Percentiles rank a stretch among this genome's conserved stretches.
Evolutionary conservation across 2,113 vertebrate genomes (phyloP).

Genomic region (Neolamprologus brichardi): DNA sequence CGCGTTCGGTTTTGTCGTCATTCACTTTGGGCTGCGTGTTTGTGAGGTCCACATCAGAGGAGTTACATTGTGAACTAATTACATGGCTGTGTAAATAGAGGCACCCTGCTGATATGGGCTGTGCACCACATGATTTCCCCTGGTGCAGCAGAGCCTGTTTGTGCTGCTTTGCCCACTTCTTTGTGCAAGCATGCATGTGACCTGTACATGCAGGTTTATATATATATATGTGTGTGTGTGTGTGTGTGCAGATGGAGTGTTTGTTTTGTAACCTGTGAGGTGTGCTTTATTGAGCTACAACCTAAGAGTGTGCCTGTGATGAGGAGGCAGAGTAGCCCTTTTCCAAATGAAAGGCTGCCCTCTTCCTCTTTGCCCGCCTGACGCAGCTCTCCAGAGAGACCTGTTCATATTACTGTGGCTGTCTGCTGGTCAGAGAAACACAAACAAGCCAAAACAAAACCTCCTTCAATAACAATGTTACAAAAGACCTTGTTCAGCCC

Average conservation of each 20-base stretch:
- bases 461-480: not conserved
- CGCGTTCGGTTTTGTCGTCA: not conserved
- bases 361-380: slow-evolving; percentile 3
- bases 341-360: slow-evolving; percentile 50
- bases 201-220: slow-evolving; percentile 1
- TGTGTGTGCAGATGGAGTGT: not conserved
- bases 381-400: slow-evolving; percentile 28
- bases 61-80: slow-evolving; percentile 65
- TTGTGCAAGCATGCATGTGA: slow-evolving; percentile 11
- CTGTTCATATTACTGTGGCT: slow-evolving; percentile 38
- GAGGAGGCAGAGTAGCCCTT: slow-evolving; percentile 15
- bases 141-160: slow-evolving; percentile 59
- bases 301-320: slow-evolving; percentile 13
- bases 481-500: not conserved
- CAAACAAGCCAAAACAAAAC: slow-evolving; percentile 45
- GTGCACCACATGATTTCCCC: slow-evolving; percentile 69
- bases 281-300: slow-evolving; percentile 43
- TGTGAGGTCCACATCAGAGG: slow-evolving; percentile 50
- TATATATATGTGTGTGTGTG: not conserved
- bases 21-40: not conserved
- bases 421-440: slow-evolving; percentile 38
- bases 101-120: slow-evolving; percentile 58
- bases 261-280: slow-evolving; percentile 22
- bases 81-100: slow-evolving; percentile 62
- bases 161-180: slow-evolving; percentile 22